Evolutionary conservation across 2,113 vertebrate species (phyloP), one percentile per base, ranked within the genome.

Genomic region (Martes martes): DNA sequence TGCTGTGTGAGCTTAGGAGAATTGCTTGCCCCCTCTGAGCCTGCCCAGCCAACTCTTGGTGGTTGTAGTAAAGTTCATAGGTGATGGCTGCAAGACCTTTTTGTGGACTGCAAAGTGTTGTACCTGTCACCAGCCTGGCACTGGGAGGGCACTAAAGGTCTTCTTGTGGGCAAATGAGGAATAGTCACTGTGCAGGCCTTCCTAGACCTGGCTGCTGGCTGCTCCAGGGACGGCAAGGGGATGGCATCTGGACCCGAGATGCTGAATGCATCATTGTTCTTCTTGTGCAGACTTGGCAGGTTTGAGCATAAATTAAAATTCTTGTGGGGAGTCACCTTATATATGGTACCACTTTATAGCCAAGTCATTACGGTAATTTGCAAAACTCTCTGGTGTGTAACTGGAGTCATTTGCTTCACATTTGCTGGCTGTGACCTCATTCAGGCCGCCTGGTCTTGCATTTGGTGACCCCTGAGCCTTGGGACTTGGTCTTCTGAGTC

Each of bases 301-400:
- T 96, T 87, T 89, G 3, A 26, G 33, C 47, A n/a, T n/a, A 59
- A 91, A 96, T 93, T 96, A 89, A 84, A 89, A 89, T 97, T 94
- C 94, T 92, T 96, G 74, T 88, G 96, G 96, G 89, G 83, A 96
- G 98, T 97, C 97, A 96, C 94, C 95, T 95, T 98, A 87, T 97
- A 86, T 96, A 79, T 89, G 93, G 94, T 87, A 89, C 78, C 33
- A 18, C 83, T 97, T 97, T 96, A 95, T 95, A 96, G 83, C 95
- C 89, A 97, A 81, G 95, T 96, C 79, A 93, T 96, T 96, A 93
- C 3, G 24, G 57, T 96, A 96, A 96, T 97, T 93, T 96, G 79
- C 79, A 86, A 90, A 84, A 23, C 91, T 94, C 95, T 96, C 69
- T 87, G 92, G 86, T 91, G 28, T 89, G 80, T 91, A 96, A 61